phyloP scores from a whole-genome alignment of 1,140 invertebrate species.

The Drosophila grimshawi region DNA sequence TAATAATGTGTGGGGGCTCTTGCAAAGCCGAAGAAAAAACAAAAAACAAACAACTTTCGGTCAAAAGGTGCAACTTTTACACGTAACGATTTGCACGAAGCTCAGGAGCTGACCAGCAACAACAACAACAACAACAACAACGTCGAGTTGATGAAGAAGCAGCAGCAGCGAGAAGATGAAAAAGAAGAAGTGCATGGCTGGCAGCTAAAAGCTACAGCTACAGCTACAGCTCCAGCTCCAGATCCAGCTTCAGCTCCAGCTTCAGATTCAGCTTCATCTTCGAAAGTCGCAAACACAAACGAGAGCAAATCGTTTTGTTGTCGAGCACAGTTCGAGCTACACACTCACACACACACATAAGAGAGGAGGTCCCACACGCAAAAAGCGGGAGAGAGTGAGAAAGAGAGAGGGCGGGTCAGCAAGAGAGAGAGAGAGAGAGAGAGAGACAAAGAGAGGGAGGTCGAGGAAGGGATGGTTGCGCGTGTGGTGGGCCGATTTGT shows the following conservation, averaged over 20 bases:
- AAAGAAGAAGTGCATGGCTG: neutral
- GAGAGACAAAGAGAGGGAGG: slow-evolving; percentile 5
- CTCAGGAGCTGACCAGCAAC: neutral
- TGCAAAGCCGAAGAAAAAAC: neutral
- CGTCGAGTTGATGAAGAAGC: neutral
- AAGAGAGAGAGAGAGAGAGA: neutral
- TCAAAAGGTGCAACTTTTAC: slow-evolving; percentile 83
- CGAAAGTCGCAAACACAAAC: slow-evolving; percentile 66
- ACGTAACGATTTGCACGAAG: slow-evolving; percentile 80
- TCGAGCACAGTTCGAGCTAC: slow-evolving; percentile 47
- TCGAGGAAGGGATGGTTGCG: slow-evolving; percentile 20
- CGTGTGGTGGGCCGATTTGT: slow-evolving; percentile 70
- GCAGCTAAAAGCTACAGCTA: neutral
- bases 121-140: too few relatives aligned
- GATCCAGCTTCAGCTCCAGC: slow-evolving; percentile 23
- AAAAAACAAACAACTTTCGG: slow-evolving; percentile 76
- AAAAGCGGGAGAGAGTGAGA: neutral
- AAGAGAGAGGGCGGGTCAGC: too few relatives aligned
- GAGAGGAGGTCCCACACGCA: neutral
- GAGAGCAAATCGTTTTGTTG: slow-evolving; percentile 83
- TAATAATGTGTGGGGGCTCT: slow-evolving; percentile 52
- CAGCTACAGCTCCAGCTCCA: neutral
- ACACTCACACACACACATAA: neutral
- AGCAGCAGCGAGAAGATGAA: neutral
- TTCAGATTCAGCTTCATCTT: slow-evolving; percentile 17